Base-by-base conservation (phyloP, 2,797 vertebrate species). In the Cyprinodon diabolis region DNA sequence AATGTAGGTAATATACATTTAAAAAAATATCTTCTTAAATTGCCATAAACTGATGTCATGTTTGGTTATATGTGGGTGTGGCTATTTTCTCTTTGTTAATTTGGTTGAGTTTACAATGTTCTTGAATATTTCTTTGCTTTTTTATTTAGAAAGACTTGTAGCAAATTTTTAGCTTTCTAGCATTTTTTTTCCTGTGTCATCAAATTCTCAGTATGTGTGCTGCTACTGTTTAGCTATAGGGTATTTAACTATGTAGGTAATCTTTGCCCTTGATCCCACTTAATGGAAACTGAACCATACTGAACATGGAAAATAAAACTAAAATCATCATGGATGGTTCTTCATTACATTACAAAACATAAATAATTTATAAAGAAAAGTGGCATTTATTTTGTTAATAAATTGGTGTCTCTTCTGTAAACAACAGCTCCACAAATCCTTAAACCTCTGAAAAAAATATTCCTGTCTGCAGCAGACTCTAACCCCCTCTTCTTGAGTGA, bases 401-500 rank as follows among this genome's bases (percentile, higher is more conserved):
- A 68, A 58, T 74, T 1, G 69, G 13, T 66, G 21, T 15, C 12
- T 7, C 68, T 37, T 0, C 0, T 7, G 17, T 2, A 56, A 57
- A 21, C 17, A 30, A 48, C 2, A 15, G 23, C 9, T 13, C 3
- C 13, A 2, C 43, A 68, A 25, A 54, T 66, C 62, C 23, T 55
- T 30, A 30, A 54, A 25, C 25, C 4, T 30, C n/a, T 72, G 51
- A 79, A 79, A 60, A 72, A 75, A 84, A 60, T 14, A n/a, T 7
- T 66, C 4, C 2, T 66, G 43, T 80, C 66, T 80, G 68, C 76
- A 65, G 68, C 51, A 58, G 23, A 56, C 62, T 57, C 21, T 75
- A 69, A 58, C 40, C 45, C 71, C 58, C 69, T 66, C 65, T 6
- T 78, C 69, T 14, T 47, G 15, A 71, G 55, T 80, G 80, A 87